A percentile compares a stretch with the other conserved stretches of the same genome.
Evolutionary conservation across 1,140 invertebrate species (phyloP).

Genomic region (Drosophila parabipectinata): DNA sequence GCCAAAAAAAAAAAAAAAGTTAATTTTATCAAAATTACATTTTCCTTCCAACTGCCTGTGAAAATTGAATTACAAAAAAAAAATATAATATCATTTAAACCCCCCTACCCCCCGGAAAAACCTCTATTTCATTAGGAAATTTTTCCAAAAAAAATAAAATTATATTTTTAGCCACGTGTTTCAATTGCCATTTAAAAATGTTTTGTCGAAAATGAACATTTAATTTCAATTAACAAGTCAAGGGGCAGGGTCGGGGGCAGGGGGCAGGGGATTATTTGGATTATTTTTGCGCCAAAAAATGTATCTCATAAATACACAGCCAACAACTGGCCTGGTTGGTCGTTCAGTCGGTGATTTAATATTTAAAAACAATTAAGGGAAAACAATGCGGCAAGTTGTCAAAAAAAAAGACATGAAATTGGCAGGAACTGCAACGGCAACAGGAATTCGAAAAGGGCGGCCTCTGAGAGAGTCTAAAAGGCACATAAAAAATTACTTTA

Average conservation of each 20-base stretch:
- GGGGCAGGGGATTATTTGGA: slow-evolving; percentile 20
- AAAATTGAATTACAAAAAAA: slow-evolving; percentile 59
- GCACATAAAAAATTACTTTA: too few relatives aligned
- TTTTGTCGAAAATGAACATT: slow-evolving; percentile 31
- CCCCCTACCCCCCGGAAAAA: too few relatives aligned
- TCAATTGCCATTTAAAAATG: slow-evolving; percentile 44
- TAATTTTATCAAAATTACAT: slow-evolving; percentile 47
- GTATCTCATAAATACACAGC: slow-evolving; percentile 54
- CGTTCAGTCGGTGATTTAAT: slow-evolving; percentile 69
- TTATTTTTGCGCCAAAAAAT: slow-evolving; percentile 38
- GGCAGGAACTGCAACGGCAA: slow-evolving; percentile 1
- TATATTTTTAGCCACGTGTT: slow-evolving; percentile 7
- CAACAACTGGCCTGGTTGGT: slow-evolving; percentile 27
- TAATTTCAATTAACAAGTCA: slow-evolving; percentile 37
- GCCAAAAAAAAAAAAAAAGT: slow-evolving; percentile 36
- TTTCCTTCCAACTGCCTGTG: slow-evolving; percentile 6
- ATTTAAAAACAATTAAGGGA: slow-evolving; percentile 72
- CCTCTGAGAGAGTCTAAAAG: too few relatives aligned
- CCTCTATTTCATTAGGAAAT: slow-evolving; percentile 8
- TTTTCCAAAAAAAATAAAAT: slow-evolving; percentile 6
- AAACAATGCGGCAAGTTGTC: slow-evolving; percentile 76
- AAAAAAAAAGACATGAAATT: slow-evolving; percentile 49
- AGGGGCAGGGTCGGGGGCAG: not conserved
- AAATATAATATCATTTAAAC: slow-evolving; percentile 14
- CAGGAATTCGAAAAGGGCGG: not conserved